Base-by-base conservation (phyloP, 2,888 invertebrate genomes). In the Andrena fulva region DNA sequence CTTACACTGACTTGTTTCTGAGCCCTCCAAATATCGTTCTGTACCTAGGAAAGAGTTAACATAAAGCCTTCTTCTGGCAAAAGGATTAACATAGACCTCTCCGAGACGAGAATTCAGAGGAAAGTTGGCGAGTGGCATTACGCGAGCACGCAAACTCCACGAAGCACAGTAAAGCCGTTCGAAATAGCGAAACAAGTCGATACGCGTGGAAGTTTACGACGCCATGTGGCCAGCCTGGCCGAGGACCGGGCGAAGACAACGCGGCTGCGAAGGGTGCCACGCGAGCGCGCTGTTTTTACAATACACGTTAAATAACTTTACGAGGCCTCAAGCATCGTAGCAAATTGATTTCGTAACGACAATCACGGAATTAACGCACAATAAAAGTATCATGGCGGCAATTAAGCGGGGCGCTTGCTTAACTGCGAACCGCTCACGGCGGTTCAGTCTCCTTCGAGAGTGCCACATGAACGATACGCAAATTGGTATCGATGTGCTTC, bases 261-360 rank as follows among this genome's bases (percentile, higher is more conserved):
- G 33, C 16, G 56, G 68, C 62, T 20, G 35, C 70, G 68, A 62
- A 80, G 63, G 63, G 66, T 59, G 62, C 42, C 80, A 82, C 85
- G 84, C 72, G 76, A 82, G 81, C 85, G 70, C 35, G 82, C 67
- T 90, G 90, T 89, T 91, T 91, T 91, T 90, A 90, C 90, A 91
- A 90, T 91, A 86, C 87, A 86, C 88, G 88, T 90, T 90, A 90
- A 91, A 88, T 89, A 90, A 89, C 68, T 91, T 91, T 90, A 91
- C 85, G 91, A 87, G 75, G 84, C 77, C 80, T 68, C 85, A 77
- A 85, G 88, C 87, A 90, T 90, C 91, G 89, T 80, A 77, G 89
- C 88, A 86, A 91, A 91, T 89, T 91, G 90, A 90, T 91, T 90
- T 86, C 85, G 86, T 89, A 90, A 90, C 87, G 90, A 90, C 85